Conservation (phyloP, 2,888 invertebrate genomes). For the Spialia ferax region DNA sequence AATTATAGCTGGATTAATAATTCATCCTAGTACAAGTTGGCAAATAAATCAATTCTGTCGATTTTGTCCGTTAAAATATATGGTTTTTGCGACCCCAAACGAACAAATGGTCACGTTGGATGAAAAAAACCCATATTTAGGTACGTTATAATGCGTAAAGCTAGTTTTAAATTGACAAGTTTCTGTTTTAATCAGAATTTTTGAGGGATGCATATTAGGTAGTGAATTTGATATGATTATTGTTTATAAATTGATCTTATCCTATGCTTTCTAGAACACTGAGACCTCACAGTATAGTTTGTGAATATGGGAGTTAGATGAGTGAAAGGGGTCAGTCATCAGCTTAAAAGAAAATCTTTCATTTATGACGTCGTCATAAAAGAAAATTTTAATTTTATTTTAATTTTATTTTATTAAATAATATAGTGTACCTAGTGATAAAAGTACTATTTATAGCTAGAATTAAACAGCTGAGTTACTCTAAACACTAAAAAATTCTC, state of each 20-base stretch:
- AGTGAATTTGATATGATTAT: too few species aligned
- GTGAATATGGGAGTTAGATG: too few species aligned
- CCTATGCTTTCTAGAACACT: too few species aligned
- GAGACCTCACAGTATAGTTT: too few species aligned
- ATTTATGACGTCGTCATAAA: background rate
- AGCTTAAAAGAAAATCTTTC: background rate
- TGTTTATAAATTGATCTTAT: too few species aligned
- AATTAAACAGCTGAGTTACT: slow-evolving; percentile 15
- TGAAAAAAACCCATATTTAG: too few species aligned
- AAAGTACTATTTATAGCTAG: slow-evolving; percentile 1
- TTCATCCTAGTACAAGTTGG: slow-evolving; percentile 61
- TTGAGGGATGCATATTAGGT: too few species aligned
- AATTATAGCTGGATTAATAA: slow-evolving; percentile 68
- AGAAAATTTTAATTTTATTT: too few species aligned
- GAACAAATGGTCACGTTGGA: slow-evolving; percentile 10
- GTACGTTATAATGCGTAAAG: background rate
- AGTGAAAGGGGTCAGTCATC: too few species aligned
- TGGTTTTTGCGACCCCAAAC: slow-evolving; percentile 24
- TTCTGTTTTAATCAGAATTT: too few species aligned
- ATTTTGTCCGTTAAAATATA: slow-evolving; percentile 41
- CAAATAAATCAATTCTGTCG: slow-evolving; percentile 59
- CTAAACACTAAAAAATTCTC: slow-evolving; percentile 32
- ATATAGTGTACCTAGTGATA: background rate
- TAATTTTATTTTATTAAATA: too few species aligned
- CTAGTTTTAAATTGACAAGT: background rate